These are phyloP conservation scores for Anguilla pacifica DNA, from an alignment of 2,797 vertebrate species.

Conservation along the genomic window DNA sequence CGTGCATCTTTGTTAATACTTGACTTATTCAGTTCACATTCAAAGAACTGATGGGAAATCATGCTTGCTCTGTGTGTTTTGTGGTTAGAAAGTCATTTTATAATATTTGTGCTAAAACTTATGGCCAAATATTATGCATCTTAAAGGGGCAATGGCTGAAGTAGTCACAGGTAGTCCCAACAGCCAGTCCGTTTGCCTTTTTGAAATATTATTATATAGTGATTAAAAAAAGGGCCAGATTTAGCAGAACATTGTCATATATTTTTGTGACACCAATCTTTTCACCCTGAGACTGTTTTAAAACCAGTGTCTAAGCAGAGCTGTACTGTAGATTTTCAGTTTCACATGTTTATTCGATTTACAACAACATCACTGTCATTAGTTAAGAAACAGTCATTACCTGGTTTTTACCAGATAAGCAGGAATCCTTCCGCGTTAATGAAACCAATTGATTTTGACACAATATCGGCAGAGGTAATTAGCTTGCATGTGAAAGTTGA, in stretches of 20 bases:
- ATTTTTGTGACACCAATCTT: background rate
- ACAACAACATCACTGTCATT: background rate
- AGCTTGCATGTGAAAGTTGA: background rate
- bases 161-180: background rate
- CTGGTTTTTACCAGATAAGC: background rate
- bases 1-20: background rate
- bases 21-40: background rate
- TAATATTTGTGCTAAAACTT: background rate
- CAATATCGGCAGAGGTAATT: background rate
- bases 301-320: background rate
- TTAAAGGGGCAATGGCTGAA: background rate
- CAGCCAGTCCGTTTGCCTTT: background rate
- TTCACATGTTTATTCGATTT: background rate
- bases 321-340: background rate
- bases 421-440: background rate
- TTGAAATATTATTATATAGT: background rate
- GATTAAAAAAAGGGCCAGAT: background rate
- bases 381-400: background rate
- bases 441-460: background rate
- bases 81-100: background rate
- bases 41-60: background rate
- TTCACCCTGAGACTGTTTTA: background rate
- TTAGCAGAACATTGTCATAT: background rate
- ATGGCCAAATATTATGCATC: background rate
- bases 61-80: background rate